These are phyloP conservation scores for Trichechus manatus DNA, from an alignment of 2,113 vertebrate species.

Conservation along the genomic window DNA sequence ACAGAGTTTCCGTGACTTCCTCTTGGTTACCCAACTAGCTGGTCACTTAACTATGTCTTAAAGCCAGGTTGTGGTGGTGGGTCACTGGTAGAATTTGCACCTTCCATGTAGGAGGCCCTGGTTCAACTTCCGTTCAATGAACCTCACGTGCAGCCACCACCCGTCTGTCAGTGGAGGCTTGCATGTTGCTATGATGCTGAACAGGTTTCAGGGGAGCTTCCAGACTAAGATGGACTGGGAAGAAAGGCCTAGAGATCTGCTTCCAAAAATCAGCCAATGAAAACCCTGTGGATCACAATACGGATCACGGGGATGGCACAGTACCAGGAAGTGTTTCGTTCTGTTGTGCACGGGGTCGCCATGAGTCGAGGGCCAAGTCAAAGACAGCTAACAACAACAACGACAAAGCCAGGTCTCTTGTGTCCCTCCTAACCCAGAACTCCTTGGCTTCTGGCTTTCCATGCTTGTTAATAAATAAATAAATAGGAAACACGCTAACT, in stretches of 20 bases:
- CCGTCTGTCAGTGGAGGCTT: background rate
- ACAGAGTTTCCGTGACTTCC: background rate
- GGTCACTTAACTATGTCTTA: background rate
- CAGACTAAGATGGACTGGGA: background rate
- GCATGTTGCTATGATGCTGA: background rate
- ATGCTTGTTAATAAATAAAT: background rate
- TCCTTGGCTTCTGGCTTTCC: background rate
- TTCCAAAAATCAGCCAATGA: background rate
- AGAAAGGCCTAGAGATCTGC: background rate
- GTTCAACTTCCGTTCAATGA: background rate
- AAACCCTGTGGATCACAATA: background rate
- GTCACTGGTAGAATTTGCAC: background rate
- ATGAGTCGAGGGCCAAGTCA: background rate
- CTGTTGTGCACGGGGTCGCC: background rate
- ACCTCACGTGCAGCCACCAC: background rate
- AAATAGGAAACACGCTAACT: background rate
- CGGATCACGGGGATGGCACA: background rate
- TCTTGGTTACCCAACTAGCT: background rate
- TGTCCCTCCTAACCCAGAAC: background rate
- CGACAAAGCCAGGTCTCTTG: background rate
- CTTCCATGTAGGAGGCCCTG: background rate
- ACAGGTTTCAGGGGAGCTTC: background rate
- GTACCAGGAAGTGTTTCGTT: background rate
- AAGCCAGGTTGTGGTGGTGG: background rate
- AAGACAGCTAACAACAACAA: background rate